phyloP scores from a whole-genome alignment of 2,888 invertebrate species.

The Eueremaeus valkanovi region DNA sequence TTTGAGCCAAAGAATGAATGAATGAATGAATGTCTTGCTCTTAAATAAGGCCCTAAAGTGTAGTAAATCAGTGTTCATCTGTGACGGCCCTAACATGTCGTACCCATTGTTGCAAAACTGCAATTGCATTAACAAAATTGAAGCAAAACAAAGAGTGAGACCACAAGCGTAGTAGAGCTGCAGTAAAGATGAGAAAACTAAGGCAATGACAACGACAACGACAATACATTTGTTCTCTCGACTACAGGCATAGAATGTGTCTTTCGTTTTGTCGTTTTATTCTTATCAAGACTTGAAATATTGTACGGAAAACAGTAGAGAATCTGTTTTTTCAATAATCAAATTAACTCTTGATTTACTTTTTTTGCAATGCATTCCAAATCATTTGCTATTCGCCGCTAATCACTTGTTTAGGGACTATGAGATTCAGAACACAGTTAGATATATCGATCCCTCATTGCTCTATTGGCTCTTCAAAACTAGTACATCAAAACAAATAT shows the following conservation, averaged over 20 bases:
- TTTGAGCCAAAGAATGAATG: too few relatives aligned
- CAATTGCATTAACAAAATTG: constrained; percentile 35
- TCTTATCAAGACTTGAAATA: constrained; percentile 17
- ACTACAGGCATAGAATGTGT: constrained; percentile 16
- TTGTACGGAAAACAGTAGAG: background rate
- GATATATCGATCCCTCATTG: too few relatives aligned
- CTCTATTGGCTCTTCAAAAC: constrained; percentile 1
- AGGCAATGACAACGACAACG: background rate
- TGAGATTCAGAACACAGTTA: background rate
- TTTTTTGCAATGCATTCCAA: background rate
- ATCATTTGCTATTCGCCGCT: constrained; percentile 4
- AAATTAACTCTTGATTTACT: constrained; percentile 23
- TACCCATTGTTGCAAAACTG: background rate
- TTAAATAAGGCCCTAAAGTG: constrained; percentile 27
- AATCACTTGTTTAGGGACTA: constrained; percentile 23
- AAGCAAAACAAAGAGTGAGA: constrained; percentile 26
- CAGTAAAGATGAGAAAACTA: background rate
- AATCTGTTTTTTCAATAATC: constrained; percentile 29
- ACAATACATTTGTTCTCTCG: constrained; percentile 25
- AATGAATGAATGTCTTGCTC: background rate
- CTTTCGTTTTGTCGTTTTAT: constrained; percentile 32
- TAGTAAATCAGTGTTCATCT: constrained; percentile 30
- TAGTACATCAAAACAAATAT: background rate
- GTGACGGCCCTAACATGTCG: constrained; percentile 2
- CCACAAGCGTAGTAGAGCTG: constrained; percentile 6